Conservation (phyloP, 2,797 vertebrate genomes). For the Lagodon rhomboides region DNA sequence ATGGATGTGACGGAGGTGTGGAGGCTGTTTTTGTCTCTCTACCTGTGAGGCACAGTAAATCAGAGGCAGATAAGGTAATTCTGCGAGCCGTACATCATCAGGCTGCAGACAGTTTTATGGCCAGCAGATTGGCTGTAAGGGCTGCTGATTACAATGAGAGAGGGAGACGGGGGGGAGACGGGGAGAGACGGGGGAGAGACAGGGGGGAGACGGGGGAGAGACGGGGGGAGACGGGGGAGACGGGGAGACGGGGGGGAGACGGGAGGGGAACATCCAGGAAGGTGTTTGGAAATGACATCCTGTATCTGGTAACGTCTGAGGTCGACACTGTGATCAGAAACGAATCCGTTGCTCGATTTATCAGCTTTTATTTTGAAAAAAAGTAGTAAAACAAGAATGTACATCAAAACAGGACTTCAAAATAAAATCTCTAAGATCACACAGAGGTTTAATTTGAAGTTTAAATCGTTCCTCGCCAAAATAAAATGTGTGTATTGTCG, state of each 20-base stretch:
- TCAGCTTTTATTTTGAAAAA: too few relatives aligned
- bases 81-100: conserved; percentile 91
- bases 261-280: background rate
- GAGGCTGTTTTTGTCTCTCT: conserved; percentile 91
- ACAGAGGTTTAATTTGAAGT: too few relatives aligned
- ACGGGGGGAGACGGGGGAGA: background rate
- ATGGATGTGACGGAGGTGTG: conserved; percentile 79
- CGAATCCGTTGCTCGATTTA: too few relatives aligned
- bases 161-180: conserved; percentile 33
- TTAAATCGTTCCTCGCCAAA: too few relatives aligned
- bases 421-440: too few relatives aligned
- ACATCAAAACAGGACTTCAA: too few relatives aligned
- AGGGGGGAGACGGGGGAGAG: too few relatives aligned
- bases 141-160: conserved; percentile 87
- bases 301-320: conserved; percentile 24
- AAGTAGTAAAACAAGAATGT: too few relatives aligned
- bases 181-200: conserved; percentile 16
- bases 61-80: conserved; percentile 95
- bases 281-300: conserved; percentile 33
- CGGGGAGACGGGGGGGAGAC: background rate
- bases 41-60: conserved; percentile 98
- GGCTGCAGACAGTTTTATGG: conserved; percentile 92
- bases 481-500: too few relatives aligned
- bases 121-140: conserved; percentile 92
- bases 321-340: background rate